These are phyloP conservation scores for Coecobrya sp. DNA, from an alignment of 2,888 invertebrate species.

Conservation along the genomic window DNA sequence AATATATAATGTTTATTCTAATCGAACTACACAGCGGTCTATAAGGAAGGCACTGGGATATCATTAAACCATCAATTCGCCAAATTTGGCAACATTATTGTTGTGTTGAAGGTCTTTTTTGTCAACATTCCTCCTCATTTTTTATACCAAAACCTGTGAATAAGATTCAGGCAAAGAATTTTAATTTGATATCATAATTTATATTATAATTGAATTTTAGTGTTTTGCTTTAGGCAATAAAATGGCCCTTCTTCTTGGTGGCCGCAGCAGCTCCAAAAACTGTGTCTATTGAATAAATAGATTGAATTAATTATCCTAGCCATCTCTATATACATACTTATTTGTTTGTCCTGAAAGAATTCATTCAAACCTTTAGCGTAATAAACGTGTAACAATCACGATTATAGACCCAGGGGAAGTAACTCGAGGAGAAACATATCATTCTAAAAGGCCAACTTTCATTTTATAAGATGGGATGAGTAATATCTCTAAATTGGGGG, in stretches of 20 bases:
- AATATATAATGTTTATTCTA: too few relatives aligned
- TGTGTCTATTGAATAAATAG: slow-evolving; percentile 15
- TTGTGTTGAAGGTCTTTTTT: neutral
- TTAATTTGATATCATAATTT: slow-evolving; percentile 33
- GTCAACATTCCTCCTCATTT: neutral
- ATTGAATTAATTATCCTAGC: slow-evolving; percentile 25
- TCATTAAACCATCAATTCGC: too few relatives aligned
- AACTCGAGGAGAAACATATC: neutral
- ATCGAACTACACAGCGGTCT: too few relatives aligned
- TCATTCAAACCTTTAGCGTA: neutral
- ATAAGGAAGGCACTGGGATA: too few relatives aligned
- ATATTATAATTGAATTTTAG: slow-evolving; percentile 28
- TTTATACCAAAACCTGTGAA: neutral
- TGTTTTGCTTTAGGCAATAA: neutral
- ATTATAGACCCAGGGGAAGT: neutral
- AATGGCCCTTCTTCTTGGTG: neutral
- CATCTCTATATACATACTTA: neutral
- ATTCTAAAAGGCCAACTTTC: neutral
- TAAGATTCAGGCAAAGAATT: neutral
- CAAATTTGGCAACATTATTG: neutral
- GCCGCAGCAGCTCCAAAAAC: neutral
- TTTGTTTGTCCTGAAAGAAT: neutral
- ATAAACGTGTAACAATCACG: neutral
- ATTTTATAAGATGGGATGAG: slow-evolving; percentile 52
- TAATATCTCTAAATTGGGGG: slow-evolving; percentile 55